Evolutionary conservation across 1,140 invertebrate genomes (phyloP).

Genomic region (Ridgeia piscesae): DNA sequence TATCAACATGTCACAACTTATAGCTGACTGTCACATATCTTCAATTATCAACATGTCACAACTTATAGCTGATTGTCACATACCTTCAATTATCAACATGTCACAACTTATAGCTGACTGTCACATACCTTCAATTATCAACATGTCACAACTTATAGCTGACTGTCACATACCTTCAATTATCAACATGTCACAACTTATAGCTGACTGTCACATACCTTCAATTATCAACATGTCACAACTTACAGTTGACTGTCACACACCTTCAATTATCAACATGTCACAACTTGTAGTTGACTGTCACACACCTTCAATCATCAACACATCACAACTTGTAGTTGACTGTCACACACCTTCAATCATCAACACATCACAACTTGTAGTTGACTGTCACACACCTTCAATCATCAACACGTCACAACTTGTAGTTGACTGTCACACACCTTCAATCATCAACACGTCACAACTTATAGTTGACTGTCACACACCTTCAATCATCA

Average conservation of each 20-base stretch:
- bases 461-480: neutral
- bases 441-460: constrained; percentile 41
- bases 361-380: neutral
- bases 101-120: neutral
- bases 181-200: neutral
- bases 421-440: neutral
- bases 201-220: neutral
- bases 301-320: neutral
- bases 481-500: neutral
- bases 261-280: constrained; percentile 41
- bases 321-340: neutral
- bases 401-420: neutral
- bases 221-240: neutral
- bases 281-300: neutral
- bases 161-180: constrained; percentile 38
- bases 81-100: constrained; percentile 39
- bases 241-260: neutral
- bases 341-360: constrained; percentile 40
- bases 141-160: neutral
- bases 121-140: neutral
- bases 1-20: neutral
- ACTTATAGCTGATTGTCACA: neutral
- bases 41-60: neutral
- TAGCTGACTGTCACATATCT: neutral
- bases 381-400: neutral